Percentiles rank a stretch among this genome's conserved stretches.
Evolutionary conservation across 1,140 invertebrate species (phyloP).

Genomic region (Sycophaga agraensis): DNA sequence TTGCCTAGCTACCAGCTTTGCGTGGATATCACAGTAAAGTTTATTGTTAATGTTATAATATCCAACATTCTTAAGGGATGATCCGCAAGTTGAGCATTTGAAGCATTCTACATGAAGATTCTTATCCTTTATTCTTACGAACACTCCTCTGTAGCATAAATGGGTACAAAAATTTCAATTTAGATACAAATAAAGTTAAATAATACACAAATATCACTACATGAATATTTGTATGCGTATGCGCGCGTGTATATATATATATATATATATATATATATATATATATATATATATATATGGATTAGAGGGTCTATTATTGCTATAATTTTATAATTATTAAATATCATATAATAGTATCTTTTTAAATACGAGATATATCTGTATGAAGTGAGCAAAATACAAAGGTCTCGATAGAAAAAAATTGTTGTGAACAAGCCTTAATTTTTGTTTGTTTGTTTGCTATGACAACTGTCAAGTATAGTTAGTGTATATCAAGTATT

Average conservation of each 20-base stretch:
- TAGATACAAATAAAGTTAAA: not conserved
- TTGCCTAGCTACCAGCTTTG: constrained; percentile 82
- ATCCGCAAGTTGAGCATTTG: constrained; percentile 93
- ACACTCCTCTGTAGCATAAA: constrained; percentile 77
- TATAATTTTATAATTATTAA: too few species aligned
- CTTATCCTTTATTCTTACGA: constrained; percentile 94
- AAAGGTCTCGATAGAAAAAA: too few species aligned
- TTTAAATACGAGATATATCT: too few species aligned
- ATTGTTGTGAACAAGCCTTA: too few species aligned
- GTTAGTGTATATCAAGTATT: too few species aligned
- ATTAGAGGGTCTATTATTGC: too few species aligned
- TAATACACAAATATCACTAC: not conserved
- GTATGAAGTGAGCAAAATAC: too few species aligned
- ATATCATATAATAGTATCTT: too few species aligned
- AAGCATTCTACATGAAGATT: constrained; percentile 96
- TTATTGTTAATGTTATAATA: constrained; percentile 96
- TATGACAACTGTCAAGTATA: too few species aligned
- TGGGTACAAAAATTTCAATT: not conserved
- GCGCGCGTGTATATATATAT: not conserved
- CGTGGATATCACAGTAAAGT: constrained; percentile 94
- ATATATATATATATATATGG: too few species aligned
- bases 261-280: too few species aligned
- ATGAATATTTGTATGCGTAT: not conserved
- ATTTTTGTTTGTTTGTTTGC: too few species aligned
- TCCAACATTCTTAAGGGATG: constrained; percentile 92